Evolutionary conservation across 2,888 invertebrate species (phyloP).

Genomic region (Meghimatium bilineatum): DNA sequence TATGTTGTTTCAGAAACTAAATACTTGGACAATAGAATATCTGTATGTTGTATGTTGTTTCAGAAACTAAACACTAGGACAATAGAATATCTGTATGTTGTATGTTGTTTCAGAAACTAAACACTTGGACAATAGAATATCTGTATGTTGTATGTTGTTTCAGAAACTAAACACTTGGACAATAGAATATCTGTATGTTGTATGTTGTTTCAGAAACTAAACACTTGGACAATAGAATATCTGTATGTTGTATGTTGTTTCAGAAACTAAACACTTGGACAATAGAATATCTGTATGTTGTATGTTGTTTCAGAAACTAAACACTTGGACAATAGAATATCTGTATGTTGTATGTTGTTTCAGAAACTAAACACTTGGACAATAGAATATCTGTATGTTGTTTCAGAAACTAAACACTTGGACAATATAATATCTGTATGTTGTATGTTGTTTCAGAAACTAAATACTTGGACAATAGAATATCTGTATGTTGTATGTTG

Average conservation of each 20-base stretch:
- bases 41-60: too few relatives aligned
- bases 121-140: conserved; percentile 87
- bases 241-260: too few relatives aligned
- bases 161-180: conserved; percentile 86
- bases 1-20: too few relatives aligned
- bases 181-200: conserved; percentile 85
- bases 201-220: too few relatives aligned
- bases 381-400: conserved; percentile 85
- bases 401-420: conserved; percentile 86
- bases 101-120: too few relatives aligned
- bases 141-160: too few relatives aligned
- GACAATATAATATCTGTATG: conserved; percentile 85
- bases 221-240: conserved; percentile 87
- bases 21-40: conserved; percentile 87
- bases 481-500: conserved; percentile 84
- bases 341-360: too few relatives aligned
- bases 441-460: too few relatives aligned
- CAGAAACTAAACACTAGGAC: conserved; percentile 86
- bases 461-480: conserved; percentile 86
- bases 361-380: conserved; percentile 86
- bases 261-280: conserved; percentile 86
- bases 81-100: conserved; percentile 85
- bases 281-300: conserved; percentile 85
- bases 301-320: too few relatives aligned
- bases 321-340: conserved; percentile 87